Conservation (phyloP, 2,888 invertebrate species). For the Cantharis rufa region DNA sequence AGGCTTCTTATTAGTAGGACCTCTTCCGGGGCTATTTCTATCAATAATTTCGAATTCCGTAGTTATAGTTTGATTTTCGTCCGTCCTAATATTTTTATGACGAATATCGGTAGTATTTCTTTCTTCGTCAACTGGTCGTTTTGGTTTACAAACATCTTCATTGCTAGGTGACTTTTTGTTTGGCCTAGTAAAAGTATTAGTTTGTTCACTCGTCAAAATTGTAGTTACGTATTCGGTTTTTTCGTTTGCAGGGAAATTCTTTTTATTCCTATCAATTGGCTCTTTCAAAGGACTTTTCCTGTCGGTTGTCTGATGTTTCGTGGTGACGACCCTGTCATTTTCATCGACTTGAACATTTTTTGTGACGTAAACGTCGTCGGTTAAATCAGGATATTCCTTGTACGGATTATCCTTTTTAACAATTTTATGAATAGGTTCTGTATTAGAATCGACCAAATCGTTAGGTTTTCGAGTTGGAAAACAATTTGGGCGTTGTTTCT, state of each 20-base stretch:
- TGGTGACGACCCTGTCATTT: background rate
- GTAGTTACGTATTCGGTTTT: background rate
- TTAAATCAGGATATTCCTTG: conserved; percentile 15
- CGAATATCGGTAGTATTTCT: no score
- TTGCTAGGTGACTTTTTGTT: background rate
- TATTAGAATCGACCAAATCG: background rate
- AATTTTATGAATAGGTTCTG: conserved; percentile 31
- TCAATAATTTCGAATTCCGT: background rate
- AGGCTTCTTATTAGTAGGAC: conserved; percentile 4
- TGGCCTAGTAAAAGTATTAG: background rate
- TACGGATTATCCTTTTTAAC: conserved; percentile 42
- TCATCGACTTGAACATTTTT: background rate
- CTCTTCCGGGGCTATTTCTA: background rate
- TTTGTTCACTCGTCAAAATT: background rate
- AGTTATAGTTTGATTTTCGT: background rate
- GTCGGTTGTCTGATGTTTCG: background rate
- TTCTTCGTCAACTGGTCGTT: background rate
- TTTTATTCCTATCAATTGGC: background rate
- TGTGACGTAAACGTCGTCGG: background rate
- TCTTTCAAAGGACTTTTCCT: background rate
- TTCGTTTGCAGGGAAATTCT: background rate
- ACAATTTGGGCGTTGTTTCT: background rate
- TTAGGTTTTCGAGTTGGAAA: background rate
- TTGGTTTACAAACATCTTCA: background rate
- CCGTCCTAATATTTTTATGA: background rate